These are phyloP conservation scores for Scytalopus superciliaris DNA, from an alignment of 2,113 vertebrate genomes.

Conservation along the genomic window DNA sequence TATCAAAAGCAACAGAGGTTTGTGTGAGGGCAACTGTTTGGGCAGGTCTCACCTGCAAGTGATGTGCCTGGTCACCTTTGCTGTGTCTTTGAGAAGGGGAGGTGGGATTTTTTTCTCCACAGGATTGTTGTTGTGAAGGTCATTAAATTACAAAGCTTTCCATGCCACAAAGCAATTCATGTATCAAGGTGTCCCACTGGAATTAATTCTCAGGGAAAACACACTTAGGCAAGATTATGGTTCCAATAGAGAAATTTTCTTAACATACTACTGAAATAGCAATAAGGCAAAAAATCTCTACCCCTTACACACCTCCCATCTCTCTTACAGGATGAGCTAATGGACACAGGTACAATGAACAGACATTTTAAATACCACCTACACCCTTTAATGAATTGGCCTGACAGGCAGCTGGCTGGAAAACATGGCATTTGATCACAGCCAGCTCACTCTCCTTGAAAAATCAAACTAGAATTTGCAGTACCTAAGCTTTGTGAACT, in stretches of 20 bases:
- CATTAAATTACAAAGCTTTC: background rate
- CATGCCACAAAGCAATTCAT: background rate
- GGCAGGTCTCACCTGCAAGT: background rate
- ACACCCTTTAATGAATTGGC: background rate
- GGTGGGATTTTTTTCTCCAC: background rate
- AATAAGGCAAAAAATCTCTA: background rate
- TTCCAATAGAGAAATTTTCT: background rate
- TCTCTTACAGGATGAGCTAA: background rate
- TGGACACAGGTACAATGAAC: background rate
- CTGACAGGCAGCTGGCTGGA: background rate
- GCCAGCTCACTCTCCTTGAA: background rate
- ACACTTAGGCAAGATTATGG: background rate
- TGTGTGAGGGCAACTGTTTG: background rate
- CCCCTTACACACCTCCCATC: background rate
- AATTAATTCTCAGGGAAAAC: background rate
- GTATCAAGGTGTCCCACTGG: background rate
- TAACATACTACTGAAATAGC: background rate
- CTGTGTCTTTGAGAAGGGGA: fast-evolving
- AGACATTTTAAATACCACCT: background rate
- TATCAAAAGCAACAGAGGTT: background rate
- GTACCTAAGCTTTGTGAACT: background rate
- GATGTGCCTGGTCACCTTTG: background rate
- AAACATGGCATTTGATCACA: background rate
- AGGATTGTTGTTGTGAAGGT: background rate
- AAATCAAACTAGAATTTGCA: background rate